Percentiles rank a stretch among this genome's conserved stretches.
Evolutionary conservation across 1,140 invertebrate species (phyloP).

Genomic region (Sycobia sp.): DNA sequence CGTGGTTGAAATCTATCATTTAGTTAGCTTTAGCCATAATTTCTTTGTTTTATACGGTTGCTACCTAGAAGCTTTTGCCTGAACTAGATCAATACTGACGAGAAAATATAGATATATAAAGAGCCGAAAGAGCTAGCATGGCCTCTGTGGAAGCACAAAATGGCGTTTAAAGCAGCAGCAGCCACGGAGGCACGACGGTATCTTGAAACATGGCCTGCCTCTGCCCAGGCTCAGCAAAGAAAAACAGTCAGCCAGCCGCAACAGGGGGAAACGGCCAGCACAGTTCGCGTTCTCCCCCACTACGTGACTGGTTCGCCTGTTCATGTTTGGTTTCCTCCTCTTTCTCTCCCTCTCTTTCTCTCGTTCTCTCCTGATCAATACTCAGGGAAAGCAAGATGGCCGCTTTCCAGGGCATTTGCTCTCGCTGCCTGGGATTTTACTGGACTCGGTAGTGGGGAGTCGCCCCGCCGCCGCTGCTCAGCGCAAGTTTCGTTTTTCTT

Average conservation of each 20-base stretch:
- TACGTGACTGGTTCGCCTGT: not conserved
- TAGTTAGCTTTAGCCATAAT: not conserved
- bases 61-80: too few species aligned
- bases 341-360: slow-evolving; percentile 18
- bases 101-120: too few species aligned
- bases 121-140: not conserved
- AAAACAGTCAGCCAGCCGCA: slow-evolving; percentile 3
- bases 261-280: slow-evolving; percentile 20
- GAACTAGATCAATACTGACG: slow-evolving; percentile 56
- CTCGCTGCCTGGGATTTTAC: slow-evolving; percentile 51
- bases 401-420: slow-evolving; percentile 55
- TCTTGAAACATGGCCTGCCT: slow-evolving; percentile 24
- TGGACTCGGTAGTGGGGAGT: slow-evolving; percentile 37
- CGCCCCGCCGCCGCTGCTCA: too few species aligned
- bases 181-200: slow-evolving; percentile 11
- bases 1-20: too few species aligned
- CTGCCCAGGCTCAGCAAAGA: slow-evolving; percentile 32
- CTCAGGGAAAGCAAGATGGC: slow-evolving; percentile 62
- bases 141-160: slow-evolving; percentile 57
- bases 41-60: slow-evolving; percentile 22
- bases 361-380: slow-evolving; percentile 54
- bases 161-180: too few species aligned
- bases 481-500: slow-evolving; percentile 25
- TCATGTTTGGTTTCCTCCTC: slow-evolving; percentile 40
- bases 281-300: slow-evolving; percentile 7